Conservation (phyloP, 2,113 vertebrate genomes). For the Prochilodus magdalenae region DNA sequence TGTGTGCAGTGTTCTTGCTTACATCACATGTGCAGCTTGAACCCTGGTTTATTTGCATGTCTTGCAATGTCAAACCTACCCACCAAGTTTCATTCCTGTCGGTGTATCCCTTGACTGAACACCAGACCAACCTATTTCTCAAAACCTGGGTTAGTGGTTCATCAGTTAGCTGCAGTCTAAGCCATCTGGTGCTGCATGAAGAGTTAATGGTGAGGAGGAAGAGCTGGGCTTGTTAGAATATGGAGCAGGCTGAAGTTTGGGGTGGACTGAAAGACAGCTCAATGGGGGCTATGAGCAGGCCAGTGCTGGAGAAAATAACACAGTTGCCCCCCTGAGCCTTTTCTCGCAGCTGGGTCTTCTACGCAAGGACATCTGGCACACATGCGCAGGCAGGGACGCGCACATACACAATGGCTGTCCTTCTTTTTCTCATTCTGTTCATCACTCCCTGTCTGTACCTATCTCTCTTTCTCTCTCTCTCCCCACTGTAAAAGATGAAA, state of each 20-base stretch:
- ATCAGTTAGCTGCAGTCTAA: too few species aligned
- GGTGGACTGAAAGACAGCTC: slow-evolving; percentile 16
- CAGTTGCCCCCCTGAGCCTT: slow-evolving; percentile 30
- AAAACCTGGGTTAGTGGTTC: not conserved
- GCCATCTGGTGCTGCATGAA: too few species aligned
- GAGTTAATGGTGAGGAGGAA: not conserved
- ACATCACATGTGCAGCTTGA: too few species aligned
- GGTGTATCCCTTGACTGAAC: too few species aligned
- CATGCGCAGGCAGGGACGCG: not conserved
- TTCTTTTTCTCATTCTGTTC: slow-evolving; percentile 11
- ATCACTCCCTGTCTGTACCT: slow-evolving; percentile 3
- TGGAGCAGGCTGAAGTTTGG: not conserved
- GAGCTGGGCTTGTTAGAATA: not conserved
- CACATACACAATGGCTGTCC: slow-evolving; percentile 14
- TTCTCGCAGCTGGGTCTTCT: slow-evolving; percentile 34
- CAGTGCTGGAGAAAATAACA: slow-evolving; percentile 30
- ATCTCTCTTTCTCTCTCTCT: not conserved
- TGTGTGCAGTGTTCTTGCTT: too few species aligned
- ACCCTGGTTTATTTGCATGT: too few species aligned
- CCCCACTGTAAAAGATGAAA: slow-evolving; percentile 34
- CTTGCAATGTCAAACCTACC: too few species aligned
- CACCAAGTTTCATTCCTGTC: too few species aligned
- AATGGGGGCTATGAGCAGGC: slow-evolving; percentile 6
- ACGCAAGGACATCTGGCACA: slow-evolving; percentile 43
- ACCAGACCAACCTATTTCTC: not conserved